Base-by-base conservation (phyloP, 2,797 vertebrate genomes). In the Chrysocyon brachyurus region DNA sequence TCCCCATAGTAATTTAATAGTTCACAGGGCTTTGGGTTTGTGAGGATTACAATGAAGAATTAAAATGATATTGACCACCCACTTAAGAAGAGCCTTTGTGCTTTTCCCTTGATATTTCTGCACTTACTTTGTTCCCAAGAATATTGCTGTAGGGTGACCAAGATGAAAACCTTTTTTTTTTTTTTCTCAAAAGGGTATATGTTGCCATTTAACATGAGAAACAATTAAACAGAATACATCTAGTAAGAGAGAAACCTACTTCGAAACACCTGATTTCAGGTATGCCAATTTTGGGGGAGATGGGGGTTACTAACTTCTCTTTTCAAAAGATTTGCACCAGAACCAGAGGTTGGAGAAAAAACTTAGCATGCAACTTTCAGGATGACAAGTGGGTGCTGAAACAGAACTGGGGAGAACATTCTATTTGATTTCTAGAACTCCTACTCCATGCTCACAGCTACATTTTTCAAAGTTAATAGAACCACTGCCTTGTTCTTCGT, bases 1-100 rank as follows among this genome's bases (percentile, higher is more conserved):
- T 97, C 95, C 93, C 97, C 95, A 40, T 33, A 4, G 91, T 93
- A 96, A 97, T 97, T 94, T 61, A 94, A 97, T 96, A 97, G 97
- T 97, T 94, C 94, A 84, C 87, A 97, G 95, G 90, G 93, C 85
- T 97, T 90, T 86, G 40, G 93, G 84, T 70, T 96, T 87, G 85
- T 75, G 82, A 77, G 86, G 78, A 84, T 89, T 92, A 86, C 61
- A 93, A 86, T 79, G 24, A 75, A 87, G 79, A 98, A 96, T 96
- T 97, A 95, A 94, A 96, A 82, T 46, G 90, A 95, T 63, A 91
- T 70, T 92, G 96, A 96, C 96, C 97, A 97, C 95, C 91, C 97
- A 95, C 93, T 82, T 83, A 83, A 92, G 90, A 96, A 92, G 64
- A 54, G 52, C 40, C 75, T 94, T 96, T 88, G 77, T 93, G 84